Evolutionary conservation across 2,888 invertebrate genomes (phyloP).

Genomic region (Ochlodes sylvanus): DNA sequence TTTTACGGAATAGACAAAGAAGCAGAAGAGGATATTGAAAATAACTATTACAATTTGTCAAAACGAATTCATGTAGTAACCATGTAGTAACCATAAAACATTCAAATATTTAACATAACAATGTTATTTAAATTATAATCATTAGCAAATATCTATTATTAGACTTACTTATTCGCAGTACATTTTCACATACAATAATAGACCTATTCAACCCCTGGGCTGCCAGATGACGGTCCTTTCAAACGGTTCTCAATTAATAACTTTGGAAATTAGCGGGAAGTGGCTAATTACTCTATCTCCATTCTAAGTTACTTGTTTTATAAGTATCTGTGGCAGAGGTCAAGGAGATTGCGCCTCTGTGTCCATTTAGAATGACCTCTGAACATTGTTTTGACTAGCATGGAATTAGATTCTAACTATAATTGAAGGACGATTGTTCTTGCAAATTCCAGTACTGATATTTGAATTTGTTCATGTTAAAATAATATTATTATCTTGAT

Average conservation of each 20-base stretch:
- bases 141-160: too few relatives aligned
- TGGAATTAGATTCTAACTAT: background rate
- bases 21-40: too few relatives aligned
- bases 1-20: too few relatives aligned
- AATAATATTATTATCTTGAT: too few relatives aligned
- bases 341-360: constrained; percentile 26
- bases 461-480: too few relatives aligned
- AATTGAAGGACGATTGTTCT: background rate
- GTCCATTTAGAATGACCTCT: constrained; percentile 23
- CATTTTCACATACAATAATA: constrained; percentile 25
- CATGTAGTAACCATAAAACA: too few relatives aligned
- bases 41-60: too few relatives aligned
- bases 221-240: constrained; percentile 74
- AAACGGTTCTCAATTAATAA: constrained; percentile 79
- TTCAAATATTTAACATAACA: too few relatives aligned
- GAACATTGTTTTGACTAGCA: constrained; percentile 8
- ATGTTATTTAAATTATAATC: too few relatives aligned
- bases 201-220: constrained; percentile 50
- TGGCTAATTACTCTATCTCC: constrained; percentile 78
- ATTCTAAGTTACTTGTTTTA: constrained; percentile 63
- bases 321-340: constrained; percentile 47
- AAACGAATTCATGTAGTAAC: too few relatives aligned
- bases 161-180: background rate
- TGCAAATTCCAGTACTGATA: background rate
- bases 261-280: constrained; percentile 77